These are phyloP conservation scores for Melolontha melolontha DNA, from an alignment of 2,888 invertebrate species.

Conservation along the genomic window DNA sequence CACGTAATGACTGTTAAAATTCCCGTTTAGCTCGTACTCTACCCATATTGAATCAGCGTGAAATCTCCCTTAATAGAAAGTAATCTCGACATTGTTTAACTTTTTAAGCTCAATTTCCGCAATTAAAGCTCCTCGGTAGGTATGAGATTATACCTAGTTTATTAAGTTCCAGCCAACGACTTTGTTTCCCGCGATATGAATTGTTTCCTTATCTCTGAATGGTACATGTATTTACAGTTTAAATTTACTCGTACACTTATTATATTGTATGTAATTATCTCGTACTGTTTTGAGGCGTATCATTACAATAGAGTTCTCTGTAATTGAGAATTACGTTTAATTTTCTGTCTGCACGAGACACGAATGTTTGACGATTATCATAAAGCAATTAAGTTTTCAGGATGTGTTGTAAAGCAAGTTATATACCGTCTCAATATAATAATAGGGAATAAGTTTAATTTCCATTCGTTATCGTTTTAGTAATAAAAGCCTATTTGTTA, in stretches of 20 bases:
- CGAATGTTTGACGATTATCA: slow-evolving; percentile 2
- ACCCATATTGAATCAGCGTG: slow-evolving; percentile 33
- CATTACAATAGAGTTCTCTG: slow-evolving; percentile 5
- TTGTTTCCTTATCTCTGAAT: slow-evolving; percentile 24
- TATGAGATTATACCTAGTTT: slow-evolving; percentile 53
- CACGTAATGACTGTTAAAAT: slow-evolving; percentile 33
- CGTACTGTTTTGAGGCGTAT: slow-evolving; percentile 8
- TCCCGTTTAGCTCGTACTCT: slow-evolving; percentile 27
- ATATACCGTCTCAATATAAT: too few species aligned
- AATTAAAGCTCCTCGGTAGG: slow-evolving; percentile 58
- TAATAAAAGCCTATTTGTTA: too few species aligned
- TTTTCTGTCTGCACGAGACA: slow-evolving; percentile 5
- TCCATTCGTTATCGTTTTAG: too few species aligned
- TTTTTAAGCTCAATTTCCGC: slow-evolving; percentile 62
- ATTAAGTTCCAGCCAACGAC: slow-evolving; percentile 59
- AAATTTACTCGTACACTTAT: slow-evolving; percentile 20
- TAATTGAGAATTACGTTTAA: slow-evolving; percentile 22
- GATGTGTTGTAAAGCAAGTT: too few species aligned
- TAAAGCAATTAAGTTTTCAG: slow-evolving; percentile 15
- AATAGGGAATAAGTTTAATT: too few species aligned
- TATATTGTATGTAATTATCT: slow-evolving; percentile 29
- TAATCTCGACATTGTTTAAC: slow-evolving; percentile 61
- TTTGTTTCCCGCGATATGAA: slow-evolving; percentile 24
- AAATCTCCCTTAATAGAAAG: slow-evolving; percentile 49
- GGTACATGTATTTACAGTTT: slow-evolving; percentile 14